Evolutionary conservation across 2,113 vertebrate genomes (phyloP), one percentile per base, ranked within the genome.

Genomic region (Peromyscus leucopus): DNA sequence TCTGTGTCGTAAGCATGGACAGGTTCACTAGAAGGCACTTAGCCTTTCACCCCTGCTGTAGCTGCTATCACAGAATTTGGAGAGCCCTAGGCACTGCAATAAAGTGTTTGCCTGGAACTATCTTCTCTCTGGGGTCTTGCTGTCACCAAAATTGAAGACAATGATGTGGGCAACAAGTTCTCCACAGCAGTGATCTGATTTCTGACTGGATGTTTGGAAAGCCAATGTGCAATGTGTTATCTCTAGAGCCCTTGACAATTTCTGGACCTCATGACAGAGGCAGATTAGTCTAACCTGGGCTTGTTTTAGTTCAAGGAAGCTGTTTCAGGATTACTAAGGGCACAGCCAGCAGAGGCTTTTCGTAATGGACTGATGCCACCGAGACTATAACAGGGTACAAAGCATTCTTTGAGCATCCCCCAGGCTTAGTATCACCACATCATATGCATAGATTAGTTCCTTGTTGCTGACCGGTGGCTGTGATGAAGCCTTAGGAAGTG

Each of bases 341-440:
- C 8, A 87, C 39, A 15, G 51, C 22, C 11, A 65, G 7, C 21
- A 80, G 36, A 93, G 39, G 5, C 12, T 63, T 57, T 57, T 95
- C 55, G 19, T 61, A 80, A 42, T 19, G 33, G 57, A 72, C 28
- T 59, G n/a, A 74, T 22, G 26, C 26, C 59, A 59, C 61, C 79
- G 65, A 28, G 6, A 39, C 74, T 69, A 46, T 42, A 90, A 74
- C 36, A 63, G 39, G 7, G 78, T 83, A 57, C 26, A 22, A 87
- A 75, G 12, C 90, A 63, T 69, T 94, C 31, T 93, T 82, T 94
- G 51, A 67, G 84, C 90, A 71, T 78, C 22, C 11, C 57, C 55
- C 46, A 63, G 21, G 16, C 17, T 65, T 85, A 63, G 13, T 82
- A 80, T 85, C 42, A 42, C 42, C 42, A 42, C 4, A 42, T 42